phyloP scores from a whole-genome alignment of 2,113 vertebrate species.

The Talpa occidentalis region DNA sequence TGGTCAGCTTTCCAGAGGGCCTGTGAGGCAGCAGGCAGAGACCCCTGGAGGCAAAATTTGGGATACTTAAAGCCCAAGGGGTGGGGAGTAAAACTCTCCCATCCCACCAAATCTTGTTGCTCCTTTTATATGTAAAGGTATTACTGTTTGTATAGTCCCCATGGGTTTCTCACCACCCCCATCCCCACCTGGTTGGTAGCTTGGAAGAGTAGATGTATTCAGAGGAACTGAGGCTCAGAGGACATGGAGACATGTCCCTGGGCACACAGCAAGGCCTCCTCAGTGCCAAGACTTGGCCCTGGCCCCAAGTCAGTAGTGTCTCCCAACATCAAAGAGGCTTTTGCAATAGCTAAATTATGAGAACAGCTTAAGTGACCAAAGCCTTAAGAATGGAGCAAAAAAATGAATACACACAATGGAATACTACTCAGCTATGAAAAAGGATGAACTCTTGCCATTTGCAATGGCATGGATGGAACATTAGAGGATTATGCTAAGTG shows the following conservation, averaged over 20 bases:
- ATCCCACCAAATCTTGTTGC: background rate
- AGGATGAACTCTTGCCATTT: no score
- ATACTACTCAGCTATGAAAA: no score
- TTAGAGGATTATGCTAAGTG: no score
- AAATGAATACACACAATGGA: no score
- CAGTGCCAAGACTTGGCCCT: background rate
- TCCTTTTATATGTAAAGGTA: background rate
- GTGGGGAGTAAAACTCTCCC: background rate
- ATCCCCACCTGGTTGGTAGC: background rate
- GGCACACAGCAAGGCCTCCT: background rate
- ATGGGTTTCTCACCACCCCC: background rate
- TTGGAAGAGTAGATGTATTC: background rate
- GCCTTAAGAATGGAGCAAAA: no score
- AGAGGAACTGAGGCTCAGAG: background rate
- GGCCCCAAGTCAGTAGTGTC: background rate
- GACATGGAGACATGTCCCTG: accelerated
- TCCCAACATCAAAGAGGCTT: background rate
- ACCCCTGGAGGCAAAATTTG: background rate
- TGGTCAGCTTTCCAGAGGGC: background rate
- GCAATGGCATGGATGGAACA: no score
- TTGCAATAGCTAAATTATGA: no score
- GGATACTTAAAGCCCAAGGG: background rate
- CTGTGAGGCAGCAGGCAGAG: background rate
- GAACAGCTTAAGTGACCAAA: no score
- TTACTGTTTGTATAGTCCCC: background rate